phyloP scores from a whole-genome alignment of 2,113 vertebrate genomes.

The Catharus minimus region DNA sequence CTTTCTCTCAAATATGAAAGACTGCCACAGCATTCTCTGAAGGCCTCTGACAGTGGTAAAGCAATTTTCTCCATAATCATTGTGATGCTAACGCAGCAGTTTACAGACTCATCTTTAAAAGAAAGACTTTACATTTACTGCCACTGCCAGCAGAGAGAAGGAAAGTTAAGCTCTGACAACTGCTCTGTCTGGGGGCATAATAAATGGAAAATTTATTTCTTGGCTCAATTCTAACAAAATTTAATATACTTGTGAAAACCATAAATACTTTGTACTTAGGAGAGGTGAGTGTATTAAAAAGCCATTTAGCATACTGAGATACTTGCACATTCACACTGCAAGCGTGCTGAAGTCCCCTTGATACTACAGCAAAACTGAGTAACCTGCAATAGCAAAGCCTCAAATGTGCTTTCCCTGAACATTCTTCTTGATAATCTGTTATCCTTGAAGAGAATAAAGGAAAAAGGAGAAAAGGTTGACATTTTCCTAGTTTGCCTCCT shows the following conservation, averaged over 20 bases:
- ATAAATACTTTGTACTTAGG: neutral
- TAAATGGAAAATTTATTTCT: constrained; percentile 27
- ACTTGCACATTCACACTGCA: neutral
- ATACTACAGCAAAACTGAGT: neutral
- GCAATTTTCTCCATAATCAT: constrained; percentile 62
- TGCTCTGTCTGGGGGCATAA: constrained; percentile 8
- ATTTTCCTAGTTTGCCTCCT: neutral
- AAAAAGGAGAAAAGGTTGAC: neutral
- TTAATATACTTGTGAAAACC: neutral
- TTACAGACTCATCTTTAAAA: constrained; percentile 53
- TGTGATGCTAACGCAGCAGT: constrained; percentile 53
- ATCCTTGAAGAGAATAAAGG: neutral
- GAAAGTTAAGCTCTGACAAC: constrained; percentile 21
- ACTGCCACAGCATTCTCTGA: constrained; percentile 36
- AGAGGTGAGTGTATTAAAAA: neutral
- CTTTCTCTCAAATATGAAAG: neutral
- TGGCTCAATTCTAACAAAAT: neutral
- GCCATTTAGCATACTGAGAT: neutral
- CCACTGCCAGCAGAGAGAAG: neutral
- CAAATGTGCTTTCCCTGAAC: neutral
- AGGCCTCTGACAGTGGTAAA: constrained; percentile 40
- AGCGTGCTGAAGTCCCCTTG: neutral
- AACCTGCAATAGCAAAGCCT: neutral
- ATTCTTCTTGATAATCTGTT: neutral
- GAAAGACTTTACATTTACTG: constrained; percentile 43